These are phyloP conservation scores for Mormyrus hasselquistii DNA, from an alignment of 2,797 vertebrate species.

Conservation along the genomic window DNA sequence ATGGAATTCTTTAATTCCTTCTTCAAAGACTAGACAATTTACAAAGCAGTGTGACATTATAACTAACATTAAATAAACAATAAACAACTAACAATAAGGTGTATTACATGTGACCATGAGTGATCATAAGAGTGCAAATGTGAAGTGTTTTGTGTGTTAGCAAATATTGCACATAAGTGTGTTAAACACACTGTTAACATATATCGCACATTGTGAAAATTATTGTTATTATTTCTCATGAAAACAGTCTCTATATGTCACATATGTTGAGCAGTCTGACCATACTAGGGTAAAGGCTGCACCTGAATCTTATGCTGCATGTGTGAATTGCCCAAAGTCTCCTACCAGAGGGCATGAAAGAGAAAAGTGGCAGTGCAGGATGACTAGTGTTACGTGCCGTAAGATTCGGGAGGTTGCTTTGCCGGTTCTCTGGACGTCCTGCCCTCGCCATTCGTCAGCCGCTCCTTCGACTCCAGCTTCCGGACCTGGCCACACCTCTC, in stretches of 20 bases:
- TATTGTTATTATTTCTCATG: not conserved
- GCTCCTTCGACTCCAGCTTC: too few relatives aligned
- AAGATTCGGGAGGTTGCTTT: too few relatives aligned
- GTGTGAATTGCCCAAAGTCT: not conserved
- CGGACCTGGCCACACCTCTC: too few relatives aligned
- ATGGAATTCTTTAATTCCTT: not conserved
- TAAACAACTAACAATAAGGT: not conserved
- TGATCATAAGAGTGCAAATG: not conserved
- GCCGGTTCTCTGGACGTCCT: too few relatives aligned
- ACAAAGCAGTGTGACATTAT: not conserved
- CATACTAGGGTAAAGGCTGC: not conserved
- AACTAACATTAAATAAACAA: not conserved
- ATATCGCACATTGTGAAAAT: not conserved
- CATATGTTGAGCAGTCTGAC: not conserved
- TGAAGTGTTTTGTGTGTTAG: not conserved
- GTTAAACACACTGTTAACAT: not conserved
- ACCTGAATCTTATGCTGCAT: not conserved
- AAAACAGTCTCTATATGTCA: not conserved
- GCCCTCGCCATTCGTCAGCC: too few relatives aligned
- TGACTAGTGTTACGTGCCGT: not conserved
- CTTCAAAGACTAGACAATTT: not conserved
- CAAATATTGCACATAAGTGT: not conserved
- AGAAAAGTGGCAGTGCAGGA: not conserved
- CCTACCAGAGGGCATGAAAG: not conserved
- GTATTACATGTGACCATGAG: not conserved